Evolutionary conservation across 2,113 vertebrate genomes (phyloP), one percentile per base, ranked within the genome.

Genomic region (Salvelinus alpinus): DNA sequence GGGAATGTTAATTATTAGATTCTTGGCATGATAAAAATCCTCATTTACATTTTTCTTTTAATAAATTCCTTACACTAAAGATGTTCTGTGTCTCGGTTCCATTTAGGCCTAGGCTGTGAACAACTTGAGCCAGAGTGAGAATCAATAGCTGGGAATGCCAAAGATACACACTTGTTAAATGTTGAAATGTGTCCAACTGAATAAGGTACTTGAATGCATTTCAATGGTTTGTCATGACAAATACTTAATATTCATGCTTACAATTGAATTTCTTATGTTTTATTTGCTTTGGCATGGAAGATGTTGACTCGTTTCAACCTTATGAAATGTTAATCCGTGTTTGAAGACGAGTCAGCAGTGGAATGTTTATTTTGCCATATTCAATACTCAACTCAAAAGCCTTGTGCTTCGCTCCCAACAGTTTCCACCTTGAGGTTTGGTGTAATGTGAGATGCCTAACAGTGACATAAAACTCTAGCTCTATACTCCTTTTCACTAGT

Each of bases 1-100:
- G 78, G 79, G 90, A 91, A 92, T 92, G 81, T 86, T 90, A 92
- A 92, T 92, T 89, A 87, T 86, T 82, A 47, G 44, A 44, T 77
- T 81, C 75, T 82, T 69, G 38, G 83, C 76, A 78, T 78, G 87
- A 85, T 88, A 85, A 86, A 85, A 80, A 84, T 29, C 73, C 82
- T 83, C 59, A 86, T 90, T 92, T 89, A 74, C 84, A 84, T 90
- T 83, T 57, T 20, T 70, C 74, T 64, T 77, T 72, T 25, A 14
- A 62, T 38, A 78, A 80, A 80, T 77, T 71, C 38, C 2, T 11
- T 2, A 47, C 29, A 16, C 64, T 31, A 24, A 64, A 64, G 12
- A 44, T 65, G 65, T 47, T 64, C 31, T 47, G n/a, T 13, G 1
- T 74, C 13, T 38, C n/a, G 4, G 59, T 74, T 62, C 16, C 51